Evolutionary conservation across 2,888 invertebrate genomes (phyloP).

Genomic region (Syritta pipiens): DNA sequence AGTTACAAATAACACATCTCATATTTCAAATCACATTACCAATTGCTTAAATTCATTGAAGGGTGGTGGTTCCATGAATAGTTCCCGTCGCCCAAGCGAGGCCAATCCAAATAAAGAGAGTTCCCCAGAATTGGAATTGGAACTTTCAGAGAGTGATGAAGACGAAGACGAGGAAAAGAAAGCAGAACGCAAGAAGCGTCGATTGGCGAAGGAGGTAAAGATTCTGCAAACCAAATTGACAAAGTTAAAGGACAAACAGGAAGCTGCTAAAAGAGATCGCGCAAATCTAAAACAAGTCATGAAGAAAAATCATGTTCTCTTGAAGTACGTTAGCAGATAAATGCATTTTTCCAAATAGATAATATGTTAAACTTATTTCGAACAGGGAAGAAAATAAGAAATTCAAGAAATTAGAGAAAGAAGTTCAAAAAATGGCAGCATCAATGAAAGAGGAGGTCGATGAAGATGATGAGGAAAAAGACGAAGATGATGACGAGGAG

Average conservation of each 20-base stretch:
- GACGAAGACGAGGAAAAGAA: conserved; percentile 84
- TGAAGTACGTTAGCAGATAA: conserved; percentile 81
- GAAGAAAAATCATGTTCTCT: conserved; percentile 88
- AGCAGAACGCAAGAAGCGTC: conserved; percentile 85
- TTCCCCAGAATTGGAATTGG: conserved; percentile 82
- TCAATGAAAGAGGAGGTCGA: conserved; percentile 90
- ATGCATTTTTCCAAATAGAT: background rate
- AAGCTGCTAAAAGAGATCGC: conserved; percentile 88
- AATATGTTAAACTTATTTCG: conserved; percentile 3
- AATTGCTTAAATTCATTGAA: conserved; percentile 57
- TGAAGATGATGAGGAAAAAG: conserved; percentile 85
- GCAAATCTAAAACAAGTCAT: conserved; percentile 88
- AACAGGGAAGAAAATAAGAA: conserved; percentile 88
- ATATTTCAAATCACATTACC: conserved; percentile 49
- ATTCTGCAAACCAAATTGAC: conserved; percentile 79
- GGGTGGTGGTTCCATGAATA: conserved; percentile 74
- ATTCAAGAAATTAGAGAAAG: conserved; percentile 90
- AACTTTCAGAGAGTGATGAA: conserved; percentile 83
- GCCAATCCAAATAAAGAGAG: conserved; percentile 80
- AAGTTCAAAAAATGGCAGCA: conserved; percentile 94
- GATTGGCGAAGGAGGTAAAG: conserved; percentile 80
- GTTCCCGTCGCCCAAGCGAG: conserved; percentile 78
- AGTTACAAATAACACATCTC: conserved; percentile 28
- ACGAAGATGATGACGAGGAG: conserved; percentile 81
- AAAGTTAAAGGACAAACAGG: conserved; percentile 83